Conservation (phyloP, 1,140 invertebrate genomes). For the Ptiloglossa arizonensis region DNA sequence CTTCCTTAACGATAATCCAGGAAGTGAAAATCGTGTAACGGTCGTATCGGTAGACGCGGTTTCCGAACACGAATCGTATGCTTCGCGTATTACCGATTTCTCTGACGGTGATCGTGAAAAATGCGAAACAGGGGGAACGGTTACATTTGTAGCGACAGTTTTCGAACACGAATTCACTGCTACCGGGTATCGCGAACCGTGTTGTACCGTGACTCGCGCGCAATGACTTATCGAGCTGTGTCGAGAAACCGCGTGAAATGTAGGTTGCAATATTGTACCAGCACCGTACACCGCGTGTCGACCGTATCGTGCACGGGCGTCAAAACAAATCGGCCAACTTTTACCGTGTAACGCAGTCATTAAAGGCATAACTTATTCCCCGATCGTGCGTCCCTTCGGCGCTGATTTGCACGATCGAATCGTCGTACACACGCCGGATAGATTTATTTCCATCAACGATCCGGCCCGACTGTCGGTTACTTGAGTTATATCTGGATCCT, state of each 20-base stretch:
- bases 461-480: constrained; percentile 12
- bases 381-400: constrained; percentile 30
- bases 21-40: background rate
- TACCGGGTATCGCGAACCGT: constrained; percentile 30
- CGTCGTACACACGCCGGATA: constrained; percentile 40
- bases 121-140: background rate
- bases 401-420: constrained; percentile 50
- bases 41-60: background rate
- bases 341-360: constrained; percentile 42
- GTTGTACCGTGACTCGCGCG: constrained; percentile 5
- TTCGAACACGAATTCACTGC: constrained; percentile 11
- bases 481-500: constrained; percentile 11
- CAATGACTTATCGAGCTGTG: constrained; percentile 12
- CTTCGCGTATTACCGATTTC: background rate
- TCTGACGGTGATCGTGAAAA: background rate
- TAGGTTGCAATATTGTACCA: constrained; percentile 34
- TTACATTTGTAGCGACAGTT: constrained; percentile 29
- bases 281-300: background rate
- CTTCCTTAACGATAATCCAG: background rate
- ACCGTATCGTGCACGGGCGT: constrained; percentile 27
- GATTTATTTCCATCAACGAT: constrained; percentile 36
- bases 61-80: background rate
- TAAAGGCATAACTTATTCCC: constrained; percentile 41
- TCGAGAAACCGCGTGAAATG: constrained; percentile 18
- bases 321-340: constrained; percentile 45